Base-by-base conservation (phyloP, 2,113 vertebrate genomes). In the Ardeotis arabs region DNA sequence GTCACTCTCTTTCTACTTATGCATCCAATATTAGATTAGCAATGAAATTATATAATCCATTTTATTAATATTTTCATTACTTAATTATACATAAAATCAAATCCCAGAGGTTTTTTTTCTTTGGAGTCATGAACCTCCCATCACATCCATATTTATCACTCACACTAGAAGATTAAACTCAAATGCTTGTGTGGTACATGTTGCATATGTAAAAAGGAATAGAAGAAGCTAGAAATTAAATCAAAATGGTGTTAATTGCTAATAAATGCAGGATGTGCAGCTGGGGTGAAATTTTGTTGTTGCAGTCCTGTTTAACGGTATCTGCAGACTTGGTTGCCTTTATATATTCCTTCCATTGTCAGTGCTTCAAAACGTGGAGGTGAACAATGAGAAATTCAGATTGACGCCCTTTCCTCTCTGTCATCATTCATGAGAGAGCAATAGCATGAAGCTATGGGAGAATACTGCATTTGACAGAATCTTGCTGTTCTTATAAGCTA, bases 141-240 rank as follows among this genome's bases (percentile, higher is more conserved):
- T 90, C 89, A 83, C 91, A 96, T 96, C 81, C 92, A 96, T 96
- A 96, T 97, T 96, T 95, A 96, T 97, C 78, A 95, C 53, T 95
- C 1, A 0, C 31, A 41, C 1, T 9, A 59, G 74, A 89, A 94
- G 77, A 84, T 96, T 95, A 66, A 73, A 64, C 86, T 91, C 41
- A 75, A 59, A 95, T 90, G 59, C 77, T 76, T 75, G 58, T 69
- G 67, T 92, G 62, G 28, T 89, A 73, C 45, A 75, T 50, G 67
- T 82, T 92, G 86, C 86, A 80, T 96, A 91, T 73, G 81, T 96
- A 95, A 96, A 92, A 94, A 87, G 86, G 58, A 89, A 64, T 33
- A 77, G 77, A 83, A 95, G 92, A 49, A 85, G 80, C 45, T 62
- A 89, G 94, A 87, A 96, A 96, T 95, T 89, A 95, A 89, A 96